These are phyloP conservation scores for Meriones psammophilus DNA, from an alignment of 2,797 vertebrate genomes.

Conservation along the genomic window DNA sequence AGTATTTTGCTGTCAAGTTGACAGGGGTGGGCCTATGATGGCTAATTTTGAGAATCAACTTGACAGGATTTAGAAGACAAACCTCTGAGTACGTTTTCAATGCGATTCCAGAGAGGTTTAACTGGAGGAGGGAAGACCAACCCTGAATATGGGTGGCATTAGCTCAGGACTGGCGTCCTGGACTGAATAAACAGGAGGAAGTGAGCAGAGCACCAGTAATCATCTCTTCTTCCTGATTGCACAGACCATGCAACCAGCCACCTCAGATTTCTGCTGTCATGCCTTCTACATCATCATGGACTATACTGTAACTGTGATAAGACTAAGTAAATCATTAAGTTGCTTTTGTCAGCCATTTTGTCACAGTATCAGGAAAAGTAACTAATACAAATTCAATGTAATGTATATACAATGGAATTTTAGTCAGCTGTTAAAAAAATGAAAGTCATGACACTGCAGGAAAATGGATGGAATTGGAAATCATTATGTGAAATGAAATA, in stretches of 20 bases:
- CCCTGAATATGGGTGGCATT: background rate
- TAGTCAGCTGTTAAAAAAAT: background rate
- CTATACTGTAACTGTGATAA: background rate
- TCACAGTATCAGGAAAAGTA: background rate
- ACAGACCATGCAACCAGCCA: background rate
- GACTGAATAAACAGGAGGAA: background rate
- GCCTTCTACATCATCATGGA: background rate
- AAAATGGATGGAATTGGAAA: background rate
- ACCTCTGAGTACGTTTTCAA: background rate
- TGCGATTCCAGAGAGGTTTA: background rate
- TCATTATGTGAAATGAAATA: background rate
- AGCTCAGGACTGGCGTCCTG: background rate
- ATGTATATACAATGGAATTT: background rate
- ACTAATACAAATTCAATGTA: background rate
- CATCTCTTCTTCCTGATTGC: background rate
- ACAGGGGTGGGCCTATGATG: background rate
- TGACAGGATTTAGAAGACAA: background rate
- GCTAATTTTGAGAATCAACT: background rate
- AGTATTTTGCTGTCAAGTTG: background rate
- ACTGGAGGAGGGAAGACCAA: background rate
- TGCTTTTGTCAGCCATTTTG: background rate
- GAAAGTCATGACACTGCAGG: background rate
- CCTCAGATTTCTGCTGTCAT: background rate
- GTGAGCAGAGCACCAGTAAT: background rate
- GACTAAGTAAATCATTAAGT: background rate